Base-by-base conservation (phyloP, 2,797 vertebrate genomes). In the Acrossocheilus fasciatus region DNA sequence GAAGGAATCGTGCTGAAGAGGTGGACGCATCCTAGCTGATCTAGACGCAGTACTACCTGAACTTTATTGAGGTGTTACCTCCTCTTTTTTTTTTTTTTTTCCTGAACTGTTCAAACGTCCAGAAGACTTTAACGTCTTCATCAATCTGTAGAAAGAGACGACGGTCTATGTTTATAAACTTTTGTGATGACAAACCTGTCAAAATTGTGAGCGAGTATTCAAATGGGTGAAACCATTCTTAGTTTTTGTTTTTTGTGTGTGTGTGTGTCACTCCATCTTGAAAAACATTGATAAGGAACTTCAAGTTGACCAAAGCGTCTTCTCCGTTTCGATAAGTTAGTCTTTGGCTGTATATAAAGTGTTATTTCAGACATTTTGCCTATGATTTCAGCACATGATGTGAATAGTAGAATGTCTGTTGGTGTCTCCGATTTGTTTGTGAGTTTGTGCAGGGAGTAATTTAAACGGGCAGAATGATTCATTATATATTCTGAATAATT, bases 321-420 rank as follows among this genome's bases (percentile, higher is more conserved):
- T 85, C 75, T 77, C 30, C 8, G 36, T 50, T 52, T 80, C 45
- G 39, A 57, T 20, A 8, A 47, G 30, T 41, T 50, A 34, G 70
- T 78, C 36, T 79, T 30, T 70, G 52, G 45, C 66, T 74, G 81
- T 84, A 34, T 80, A 73, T 80, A 36, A 64, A 36, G 70, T 82
- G 77, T 88, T 79, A 87, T 86, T 89, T 69, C 8, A 89, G 76
- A 72, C 23, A 69, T 52, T 39, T 76, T 34, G 5, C 30, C 69
- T 47, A 85, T 77, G 47, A 36, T 74, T 82, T 88, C 88, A 57
- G 85, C 64, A 39, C 74, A 75, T 69, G 30, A 69, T 70, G 75
- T 89, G 88, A 89, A 73, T 54, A 43, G 17, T 45, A 45, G 45
- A 68, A 68, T 39, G 54, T 89, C 74, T 86, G 50, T 82, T 66